Conservation (phyloP, 2,113 vertebrate genomes). For the Callipepla squamata region DNA sequence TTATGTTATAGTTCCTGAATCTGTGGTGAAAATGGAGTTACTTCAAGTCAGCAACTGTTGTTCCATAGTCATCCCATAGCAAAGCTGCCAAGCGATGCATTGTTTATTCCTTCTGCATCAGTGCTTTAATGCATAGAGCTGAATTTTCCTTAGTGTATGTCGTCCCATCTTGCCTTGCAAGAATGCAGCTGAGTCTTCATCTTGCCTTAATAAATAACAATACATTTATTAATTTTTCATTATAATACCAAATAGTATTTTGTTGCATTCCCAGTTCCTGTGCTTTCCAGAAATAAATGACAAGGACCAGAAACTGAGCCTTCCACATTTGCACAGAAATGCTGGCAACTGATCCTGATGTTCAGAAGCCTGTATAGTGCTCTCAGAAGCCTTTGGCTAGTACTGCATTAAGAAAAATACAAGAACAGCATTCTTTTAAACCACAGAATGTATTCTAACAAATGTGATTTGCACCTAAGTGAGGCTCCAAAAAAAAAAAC, state of each 20-base stretch:
- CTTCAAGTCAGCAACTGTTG: neutral
- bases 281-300: neutral
- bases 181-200: neutral
- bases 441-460: neutral
- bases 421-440: constrained; percentile 13
- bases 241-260: neutral
- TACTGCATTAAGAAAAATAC: neutral
- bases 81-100: neutral
- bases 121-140: neutral
- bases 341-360: neutral
- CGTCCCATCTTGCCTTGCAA: neutral
- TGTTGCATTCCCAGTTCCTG: neutral
- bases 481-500: neutral
- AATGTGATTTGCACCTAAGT: neutral
- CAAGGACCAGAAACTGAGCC: neutral
- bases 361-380: neutral
- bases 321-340: neutral
- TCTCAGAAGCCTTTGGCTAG: neutral
- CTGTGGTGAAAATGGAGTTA: neutral
- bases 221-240: neutral
- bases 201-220: neutral
- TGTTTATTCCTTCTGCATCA: neutral
- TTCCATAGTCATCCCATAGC: neutral
- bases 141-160: neutral
- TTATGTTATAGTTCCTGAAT: neutral